Evolutionary conservation across 2,113 vertebrate species (phyloP).

Genomic region (Macrotus californicus): DNA sequence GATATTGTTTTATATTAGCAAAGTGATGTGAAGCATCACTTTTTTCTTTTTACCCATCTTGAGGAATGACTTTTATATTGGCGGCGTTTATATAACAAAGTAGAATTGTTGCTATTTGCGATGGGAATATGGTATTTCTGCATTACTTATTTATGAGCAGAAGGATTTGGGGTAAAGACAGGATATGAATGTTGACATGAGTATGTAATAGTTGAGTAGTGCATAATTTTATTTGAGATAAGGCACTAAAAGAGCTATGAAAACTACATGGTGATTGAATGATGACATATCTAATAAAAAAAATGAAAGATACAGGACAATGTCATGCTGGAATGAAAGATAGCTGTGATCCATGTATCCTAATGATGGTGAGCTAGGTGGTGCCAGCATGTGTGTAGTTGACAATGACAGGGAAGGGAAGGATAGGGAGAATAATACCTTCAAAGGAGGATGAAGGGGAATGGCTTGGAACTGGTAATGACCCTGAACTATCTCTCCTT

Average conservation of each 20-base stretch:
- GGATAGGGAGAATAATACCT: neutral
- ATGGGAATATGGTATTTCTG: neutral
- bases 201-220: neutral
- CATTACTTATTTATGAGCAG: neutral
- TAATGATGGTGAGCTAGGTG: neutral
- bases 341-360: neutral
- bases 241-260: neutral
- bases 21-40: neutral
- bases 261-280: neutral
- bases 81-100: neutral
- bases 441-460: neutral
- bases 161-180: neutral
- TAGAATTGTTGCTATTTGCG: neutral
- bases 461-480: neutral
- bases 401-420: neutral
- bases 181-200: neutral
- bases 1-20: neutral
- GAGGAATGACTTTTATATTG: neutral
- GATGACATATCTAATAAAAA: neutral
- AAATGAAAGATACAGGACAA: neutral
- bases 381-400: neutral
- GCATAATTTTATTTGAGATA: neutral
- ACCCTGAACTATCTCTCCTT: neutral
- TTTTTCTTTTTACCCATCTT: neutral
- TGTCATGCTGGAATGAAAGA: neutral